Evolutionary conservation across 2,113 vertebrate genomes (phyloP), one percentile per base, ranked within the genome.

Genomic region (Odocoileus virginianus): DNA sequence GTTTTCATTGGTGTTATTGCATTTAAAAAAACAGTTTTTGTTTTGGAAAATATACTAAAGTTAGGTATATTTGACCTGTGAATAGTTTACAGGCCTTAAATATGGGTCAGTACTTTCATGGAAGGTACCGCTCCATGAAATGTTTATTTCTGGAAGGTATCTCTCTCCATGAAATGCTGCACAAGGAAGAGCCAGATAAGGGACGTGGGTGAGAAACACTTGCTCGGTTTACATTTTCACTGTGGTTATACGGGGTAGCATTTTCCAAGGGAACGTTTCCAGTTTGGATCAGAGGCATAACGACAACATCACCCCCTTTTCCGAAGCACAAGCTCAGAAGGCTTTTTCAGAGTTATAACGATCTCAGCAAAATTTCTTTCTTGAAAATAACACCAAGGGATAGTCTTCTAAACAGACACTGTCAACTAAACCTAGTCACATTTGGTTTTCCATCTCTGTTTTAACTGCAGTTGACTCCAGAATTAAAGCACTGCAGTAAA

Each of bases 271-370:
- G 67, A 97, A 97, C 64, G 71, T 78, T 97, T 96, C 78, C 91
- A 97, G 96, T 95, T 79, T 91, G 60, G 82, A 96, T 76, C 95
- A 97, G 91, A 97, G 78, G 94, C 82, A 94, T 45, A 78, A 93
- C 93, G 95, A 97, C 94, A 97, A 93, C 95, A 97, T 28, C 94
- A 95, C 36, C 47, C 91, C 90, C 47, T 58, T 79, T 78, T 27
- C 60, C 67, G 40, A 85, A 86, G 67, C 55, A 74, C 87, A 95
- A 79, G 82, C 28, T 94, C 36, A 58, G 28, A 28, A 60, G 19
- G n/a, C 55, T 91, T 71, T 89, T 90, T 92, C 61, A 95, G 55
- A 86, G 89, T 87, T 55, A 96, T 43, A 47, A 74, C 76, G 96
- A 95, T 94, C 60, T 89, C 94, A 97, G 93, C 71, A 98, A 97